Base-by-base conservation (phyloP, 2,888 invertebrate species). In the Dione vanillae region DNA sequence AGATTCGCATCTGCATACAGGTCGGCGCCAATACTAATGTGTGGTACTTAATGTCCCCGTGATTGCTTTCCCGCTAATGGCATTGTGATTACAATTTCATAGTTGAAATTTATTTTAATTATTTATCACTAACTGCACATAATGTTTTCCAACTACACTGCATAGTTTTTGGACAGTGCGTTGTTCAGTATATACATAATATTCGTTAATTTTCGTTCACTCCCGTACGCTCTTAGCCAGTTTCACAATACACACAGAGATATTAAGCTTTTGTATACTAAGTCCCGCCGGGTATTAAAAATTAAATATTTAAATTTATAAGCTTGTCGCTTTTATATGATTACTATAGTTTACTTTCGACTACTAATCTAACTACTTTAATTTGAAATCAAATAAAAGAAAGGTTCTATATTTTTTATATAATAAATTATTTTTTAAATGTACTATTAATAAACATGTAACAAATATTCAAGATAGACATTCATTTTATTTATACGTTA, bases 1-100 rank as follows among this genome's bases (percentile, higher is more conserved):
- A 67, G 71, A 52, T 69, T 69, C 67, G 19, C 72, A 72, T 70
- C 56, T 71, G 68, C 67, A 70, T 70, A 61, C 65, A 62, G 69
- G 51, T 72, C 61, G 67, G 59, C 61, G 19, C 20, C 56, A 11
- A 67, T 70, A 70, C 70, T 70, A 67, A 67, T 61, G 65, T 70
- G 61, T 65, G 58, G 65, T 67, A 70, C 47, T 61, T 70, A 67
- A 70, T 70, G 41, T 65, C 67, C 61, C 47, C 41, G 68, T 70
- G 52, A 73, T 73, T 65, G 67, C 67, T 52, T 65, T 54, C 40
- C 12, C 58, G 64, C 58, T 71, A 71, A 71, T 71, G 58, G 56
- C 56, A 58, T 67, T 64, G 51, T 67, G 51, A 67, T 71, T 58
- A 65, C 59, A 52, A 66, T 65, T 70, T 70, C 65, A 66, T 37